Evolutionary conservation across 2,113 vertebrate genomes (phyloP), one percentile per base, ranked within the genome.

Genomic region (Boleophthalmus pectinirostris): DNA sequence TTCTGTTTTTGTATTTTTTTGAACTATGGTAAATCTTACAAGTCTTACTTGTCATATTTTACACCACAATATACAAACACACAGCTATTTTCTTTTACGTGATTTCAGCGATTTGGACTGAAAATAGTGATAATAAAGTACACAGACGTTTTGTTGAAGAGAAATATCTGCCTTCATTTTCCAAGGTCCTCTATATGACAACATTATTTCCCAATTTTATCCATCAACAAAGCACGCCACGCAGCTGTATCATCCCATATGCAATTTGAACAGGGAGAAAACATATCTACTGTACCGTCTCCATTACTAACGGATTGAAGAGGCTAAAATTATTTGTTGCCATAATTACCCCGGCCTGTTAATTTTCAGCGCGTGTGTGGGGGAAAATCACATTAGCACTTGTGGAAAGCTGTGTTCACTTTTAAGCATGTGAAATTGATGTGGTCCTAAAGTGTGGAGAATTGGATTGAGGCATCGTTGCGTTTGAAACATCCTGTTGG

Each of bases 241-340:
- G 20, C 92, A 72, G 92, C 68, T 74, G 38, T 93, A 93, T 89
- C 82, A 73, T 90, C 94, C 93, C 93, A 93, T 93, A 87, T 92
- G 90, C 23, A 21, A 90, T 86, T 83, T 91, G 92, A n/a, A 51
- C 33, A 93, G 93, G 58, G 43, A 75, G 91, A 93, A 91, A 74
- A 90, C 20, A n/a, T 93, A 85, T 89, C 90, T 90, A 85, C 84
- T 93, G 82, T 93, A 79, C 77, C 21, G 68, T 23, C 25, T 66
- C 38, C 54, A 77, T 72, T 72, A 74, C 70, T 68, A 73, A 80
- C 71, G 45, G 66, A 71, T 13, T 61, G 72, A 70, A 66, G 66
- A 80, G 80, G 24, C 43, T 61, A 65, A 70, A 75, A 73, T 73
- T 79, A 85, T 80, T 87, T 89, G 67, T 73, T 71, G 68, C 69